Conservation (phyloP, 37 sponge, comb jelly and placozoan genomes). For the Mnemiopsis leidyi region DNA sequence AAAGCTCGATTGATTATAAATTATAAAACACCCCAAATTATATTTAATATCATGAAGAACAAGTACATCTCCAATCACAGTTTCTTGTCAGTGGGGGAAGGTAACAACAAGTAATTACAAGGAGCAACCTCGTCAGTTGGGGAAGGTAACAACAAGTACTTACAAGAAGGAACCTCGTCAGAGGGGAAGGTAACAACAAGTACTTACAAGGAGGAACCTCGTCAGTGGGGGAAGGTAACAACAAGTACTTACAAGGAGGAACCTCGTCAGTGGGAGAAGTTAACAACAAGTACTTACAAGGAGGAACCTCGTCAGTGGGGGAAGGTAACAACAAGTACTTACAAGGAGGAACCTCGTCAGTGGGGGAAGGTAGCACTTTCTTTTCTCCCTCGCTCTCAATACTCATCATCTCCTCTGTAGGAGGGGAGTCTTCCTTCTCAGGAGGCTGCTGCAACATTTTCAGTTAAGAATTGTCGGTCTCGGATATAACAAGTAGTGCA, state of each 20-base stretch:
- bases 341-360: background rate
- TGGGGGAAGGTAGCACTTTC: slow-evolving; percentile 27
- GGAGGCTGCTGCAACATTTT: background rate
- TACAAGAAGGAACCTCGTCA: background rate
- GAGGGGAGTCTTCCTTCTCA: slow-evolving; percentile 26
- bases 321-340: background rate
- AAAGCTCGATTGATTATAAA: too few species aligned
- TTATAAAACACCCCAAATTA: too few species aligned
- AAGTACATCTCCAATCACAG: too few species aligned
- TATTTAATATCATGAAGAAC: too few species aligned
- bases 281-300: background rate
- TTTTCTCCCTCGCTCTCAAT: slow-evolving; percentile 31
- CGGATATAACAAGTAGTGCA: too few species aligned
- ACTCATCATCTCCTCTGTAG: slow-evolving; percentile 59
- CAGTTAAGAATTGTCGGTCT: too few species aligned
- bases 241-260: background rate
- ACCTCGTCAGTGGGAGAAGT: too few species aligned
- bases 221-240: too few species aligned
- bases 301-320: background rate
- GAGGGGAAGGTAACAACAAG: background rate
- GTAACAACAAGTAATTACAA: too few species aligned
- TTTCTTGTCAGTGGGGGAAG: too few species aligned
- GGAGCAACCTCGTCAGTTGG: too few species aligned
- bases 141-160: too few species aligned
- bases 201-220: background rate